These are phyloP conservation scores for Lydus trimaculatus DNA, from an alignment of 2,888 invertebrate species.

Conservation along the genomic window DNA sequence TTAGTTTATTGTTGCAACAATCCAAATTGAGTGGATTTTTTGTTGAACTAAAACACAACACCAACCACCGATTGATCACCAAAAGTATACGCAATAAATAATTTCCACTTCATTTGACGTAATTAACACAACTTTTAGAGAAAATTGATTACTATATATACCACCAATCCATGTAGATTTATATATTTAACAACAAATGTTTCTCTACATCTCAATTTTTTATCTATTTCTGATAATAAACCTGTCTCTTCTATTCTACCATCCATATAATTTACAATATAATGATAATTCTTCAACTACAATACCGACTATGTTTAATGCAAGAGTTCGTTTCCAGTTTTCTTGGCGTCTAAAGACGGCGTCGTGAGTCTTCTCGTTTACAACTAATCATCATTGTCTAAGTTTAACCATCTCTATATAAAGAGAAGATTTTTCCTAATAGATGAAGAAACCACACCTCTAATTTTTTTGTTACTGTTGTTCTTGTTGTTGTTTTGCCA, in stretches of 20 bases:
- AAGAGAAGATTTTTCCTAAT: not conserved
- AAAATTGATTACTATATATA: too few relatives aligned
- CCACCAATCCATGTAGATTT: not conserved
- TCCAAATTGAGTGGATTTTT: not conserved
- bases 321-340: not conserved
- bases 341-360: not conserved
- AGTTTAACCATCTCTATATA: not conserved
- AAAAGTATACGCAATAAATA: not conserved
- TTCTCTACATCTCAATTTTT: too few relatives aligned
- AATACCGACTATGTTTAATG: conserved; percentile 2
- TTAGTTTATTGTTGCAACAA: not conserved
- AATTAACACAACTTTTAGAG: not conserved
- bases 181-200: too few relatives aligned
- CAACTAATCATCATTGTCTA: not conserved
- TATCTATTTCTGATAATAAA: not conserved
- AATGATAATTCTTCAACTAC: not conserved
- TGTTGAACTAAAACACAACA: not conserved
- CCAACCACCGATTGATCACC: not conserved
- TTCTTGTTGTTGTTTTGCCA: not conserved
- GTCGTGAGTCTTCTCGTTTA: not conserved
- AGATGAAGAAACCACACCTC: not conserved
- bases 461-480: not conserved
- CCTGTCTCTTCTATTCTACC: not conserved
- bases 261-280: not conserved
- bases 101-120: not conserved